A percentile compares a stretch with the other conserved stretches of the same genome.
Evolutionary conservation across 2,113 vertebrate species (phyloP).

Genomic region (Phaethornis superciliosus): DNA sequence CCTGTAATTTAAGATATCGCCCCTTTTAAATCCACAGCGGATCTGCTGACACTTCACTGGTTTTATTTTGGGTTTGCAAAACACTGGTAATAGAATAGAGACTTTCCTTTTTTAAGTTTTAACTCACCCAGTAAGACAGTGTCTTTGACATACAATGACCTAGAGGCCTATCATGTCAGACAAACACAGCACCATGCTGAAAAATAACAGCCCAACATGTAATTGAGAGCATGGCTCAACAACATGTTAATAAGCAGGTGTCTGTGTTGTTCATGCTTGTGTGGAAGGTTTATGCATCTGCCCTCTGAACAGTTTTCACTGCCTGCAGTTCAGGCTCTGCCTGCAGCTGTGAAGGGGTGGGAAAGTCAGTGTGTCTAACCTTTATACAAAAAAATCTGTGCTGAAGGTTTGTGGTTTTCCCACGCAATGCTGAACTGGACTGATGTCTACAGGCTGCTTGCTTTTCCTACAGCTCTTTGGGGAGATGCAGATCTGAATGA

Average conservation of each 20-base stretch:
- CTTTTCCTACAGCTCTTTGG: neutral
- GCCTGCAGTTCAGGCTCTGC: neutral
- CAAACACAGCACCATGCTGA: slow-evolving; percentile 25
- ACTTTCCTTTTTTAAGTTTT: neutral
- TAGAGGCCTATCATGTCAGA: neutral
- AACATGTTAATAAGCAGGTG: slow-evolving; percentile 13
- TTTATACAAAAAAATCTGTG: neutral
- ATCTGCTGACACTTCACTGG: slow-evolving; percentile 32
- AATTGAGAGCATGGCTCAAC: neutral
- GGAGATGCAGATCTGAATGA: neutral
- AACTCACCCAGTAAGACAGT: neutral
- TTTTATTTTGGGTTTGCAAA: slow-evolving; percentile 33
- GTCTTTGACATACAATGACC: neutral
- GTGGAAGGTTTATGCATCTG: neutral
- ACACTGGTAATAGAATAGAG: neutral
- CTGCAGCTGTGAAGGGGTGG: neutral
- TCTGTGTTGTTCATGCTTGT: neutral
- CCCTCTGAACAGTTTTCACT: neutral
- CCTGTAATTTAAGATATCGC: slow-evolving; percentile 48
- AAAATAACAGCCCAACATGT: slow-evolving; percentile 17
- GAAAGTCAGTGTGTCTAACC: neutral
- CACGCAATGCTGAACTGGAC: neutral
- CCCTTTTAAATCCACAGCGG: neutral
- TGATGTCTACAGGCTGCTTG: neutral
- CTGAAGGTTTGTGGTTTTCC: neutral